phyloP scores from a whole-genome alignment of 53 echinoderm and acorn worm genomes.

The Zoroaster sp. region DNA sequence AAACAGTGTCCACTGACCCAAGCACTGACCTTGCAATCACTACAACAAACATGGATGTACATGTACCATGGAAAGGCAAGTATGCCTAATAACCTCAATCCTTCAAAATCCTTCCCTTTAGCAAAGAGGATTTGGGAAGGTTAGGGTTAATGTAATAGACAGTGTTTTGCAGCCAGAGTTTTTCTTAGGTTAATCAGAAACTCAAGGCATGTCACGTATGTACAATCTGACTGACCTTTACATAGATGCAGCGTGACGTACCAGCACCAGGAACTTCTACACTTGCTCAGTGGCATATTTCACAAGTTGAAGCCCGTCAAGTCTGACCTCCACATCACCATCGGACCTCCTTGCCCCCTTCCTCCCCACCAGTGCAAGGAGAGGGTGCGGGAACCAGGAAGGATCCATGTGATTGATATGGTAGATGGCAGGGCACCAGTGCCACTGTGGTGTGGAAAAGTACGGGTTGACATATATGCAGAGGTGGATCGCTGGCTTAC shows the following conservation, averaged over 20 bases:
- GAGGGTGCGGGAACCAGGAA: not conserved
- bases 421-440: not conserved
- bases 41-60: too few species aligned
- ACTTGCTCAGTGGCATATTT: not conserved
- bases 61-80: too few species aligned
- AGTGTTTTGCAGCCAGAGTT: too few species aligned
- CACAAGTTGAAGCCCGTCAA: not conserved
- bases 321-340: not conserved
- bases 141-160: too few species aligned
- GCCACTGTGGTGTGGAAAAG: conserved; percentile 37
- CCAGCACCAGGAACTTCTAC: not conserved
- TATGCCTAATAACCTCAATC: too few species aligned
- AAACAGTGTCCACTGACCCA: too few species aligned
- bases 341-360: conserved; percentile 51
- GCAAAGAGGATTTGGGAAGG: too few species aligned
- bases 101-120: too few species aligned
- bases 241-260: conserved; percentile 34
- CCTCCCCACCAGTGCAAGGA: not conserved
- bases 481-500: conserved; percentile 28
- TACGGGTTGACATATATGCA: not conserved
- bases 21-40: too few species aligned
- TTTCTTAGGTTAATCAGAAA: too few species aligned
- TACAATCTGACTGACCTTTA: not conserved
- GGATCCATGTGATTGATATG: conserved; percentile 50
- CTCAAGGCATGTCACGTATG: too few species aligned